Evolutionary conservation across 2,888 invertebrate species (phyloP), one percentile per base, ranked within the genome.

Genomic region (Drosophila flavopinicola): DNA sequence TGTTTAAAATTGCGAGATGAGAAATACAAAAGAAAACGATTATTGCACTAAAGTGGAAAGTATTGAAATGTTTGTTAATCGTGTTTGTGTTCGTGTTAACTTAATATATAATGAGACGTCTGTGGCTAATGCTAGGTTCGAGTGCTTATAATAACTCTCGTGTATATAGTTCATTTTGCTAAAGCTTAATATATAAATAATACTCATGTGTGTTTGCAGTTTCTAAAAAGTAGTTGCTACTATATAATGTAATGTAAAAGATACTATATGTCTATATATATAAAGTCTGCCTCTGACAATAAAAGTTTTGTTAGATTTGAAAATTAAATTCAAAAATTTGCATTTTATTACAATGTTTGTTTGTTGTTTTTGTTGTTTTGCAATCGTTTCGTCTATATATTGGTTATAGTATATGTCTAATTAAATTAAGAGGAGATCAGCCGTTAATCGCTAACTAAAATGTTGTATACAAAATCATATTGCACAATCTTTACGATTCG

Each of bases 401-500:
- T 23, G 7, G 38, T 33, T 32, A 66, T n/a, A 27, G 41, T 77
- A 75, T 63, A 58, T 73, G n/a, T n/a, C 41, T 64, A 74, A 69
- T 82, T 78, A 76, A 78, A 80, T 78, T 79, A 86, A 88, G 65
- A 84, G 78, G 89, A 89, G 89, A 89, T 89, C 89, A 90, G 78
- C 75, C 75, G 78, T 87, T 86, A 68, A 71, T 69, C 73, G 75
- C 74, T 68, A 70, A 75, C 45, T 75, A 75, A 76, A 70, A 66
- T 49, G 27, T 66, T 68, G 66, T 56, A 71, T 82, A 85, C 42
- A 75, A 75, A 66, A 71, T 77, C 44, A 85, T 82, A 87, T 82
- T 82, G 83, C 87, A 85, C 80, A 78, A 74, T 65, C 56, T 47
- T 56, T 71, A 66, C 71, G 78, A 78, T 68, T 78, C 65, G 66